These are phyloP conservation scores for Euphysa ruthae DNA, from an alignment of 30 jellyfish, hydroid and myxozoan species.

Conservation along the genomic window DNA sequence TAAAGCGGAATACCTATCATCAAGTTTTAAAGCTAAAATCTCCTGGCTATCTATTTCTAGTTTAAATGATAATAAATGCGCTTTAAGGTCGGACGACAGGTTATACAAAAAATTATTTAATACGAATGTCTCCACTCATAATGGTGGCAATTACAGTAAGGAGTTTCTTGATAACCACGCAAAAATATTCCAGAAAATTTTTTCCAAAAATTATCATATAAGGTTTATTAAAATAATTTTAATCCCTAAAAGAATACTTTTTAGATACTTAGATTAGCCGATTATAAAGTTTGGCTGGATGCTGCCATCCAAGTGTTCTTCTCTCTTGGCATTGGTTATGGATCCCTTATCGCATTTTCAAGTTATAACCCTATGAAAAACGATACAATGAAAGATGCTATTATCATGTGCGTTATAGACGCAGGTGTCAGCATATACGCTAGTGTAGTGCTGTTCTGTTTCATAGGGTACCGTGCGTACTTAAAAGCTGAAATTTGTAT, in stretches of 20 bases:
- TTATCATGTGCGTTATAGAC: constrained; percentile 72
- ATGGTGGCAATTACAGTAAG: too few relatives aligned
- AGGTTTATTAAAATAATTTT: too few relatives aligned
- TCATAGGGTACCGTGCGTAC: constrained; percentile 95
- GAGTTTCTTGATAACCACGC: too few relatives aligned
- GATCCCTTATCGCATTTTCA: constrained; percentile 92
- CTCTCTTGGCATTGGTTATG: constrained; percentile 96
- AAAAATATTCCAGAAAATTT: too few relatives aligned
- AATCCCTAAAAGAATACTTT: background rate
- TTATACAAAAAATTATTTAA: too few relatives aligned
- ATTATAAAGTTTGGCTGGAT: constrained; percentile 83
- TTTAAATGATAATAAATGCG: too few relatives aligned
- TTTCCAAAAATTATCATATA: too few relatives aligned
- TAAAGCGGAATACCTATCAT: too few relatives aligned
- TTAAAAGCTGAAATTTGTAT: constrained; percentile 66
- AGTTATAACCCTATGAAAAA: constrained; percentile 92
- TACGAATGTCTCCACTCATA: too few relatives aligned
- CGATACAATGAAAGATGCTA: constrained; percentile 94
- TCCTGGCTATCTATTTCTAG: too few relatives aligned
- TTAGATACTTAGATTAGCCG: constrained; percentile 65
- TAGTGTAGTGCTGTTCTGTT: constrained; percentile 90
- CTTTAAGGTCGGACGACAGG: too few relatives aligned
- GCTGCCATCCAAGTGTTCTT: constrained; percentile 97
- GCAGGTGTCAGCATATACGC: constrained; percentile 98
- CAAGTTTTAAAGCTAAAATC: too few relatives aligned